Percentiles rank a stretch among this genome's conserved stretches.
These are phyloP conservation scores for Oncorhynchus tshawytscha DNA, from an alignment of 2,113 vertebrate species.

Conservation along the genomic window DNA sequence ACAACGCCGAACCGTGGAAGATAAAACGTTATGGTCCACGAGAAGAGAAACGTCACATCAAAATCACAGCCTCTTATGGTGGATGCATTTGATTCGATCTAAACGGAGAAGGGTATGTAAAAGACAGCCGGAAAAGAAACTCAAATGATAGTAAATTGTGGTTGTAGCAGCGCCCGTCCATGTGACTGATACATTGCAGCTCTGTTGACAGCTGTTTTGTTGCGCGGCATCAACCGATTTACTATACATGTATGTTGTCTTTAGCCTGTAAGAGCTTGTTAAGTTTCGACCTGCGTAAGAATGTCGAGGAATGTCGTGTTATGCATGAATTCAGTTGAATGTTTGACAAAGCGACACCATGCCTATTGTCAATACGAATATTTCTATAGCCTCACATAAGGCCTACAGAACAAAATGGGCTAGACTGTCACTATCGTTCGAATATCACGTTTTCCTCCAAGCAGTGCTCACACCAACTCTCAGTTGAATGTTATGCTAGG, in stretches of 20 bases:
- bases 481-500: neutral
- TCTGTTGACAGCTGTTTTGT: neutral
- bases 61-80: slow-evolving; percentile 56
- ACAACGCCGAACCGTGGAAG: slow-evolving; percentile 21
- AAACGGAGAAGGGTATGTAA: slow-evolving; percentile 61
- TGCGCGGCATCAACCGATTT: neutral
- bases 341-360: neutral
- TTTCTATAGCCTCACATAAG: neutral
- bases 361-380: too few species aligned
- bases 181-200: neutral
- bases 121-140: neutral
- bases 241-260: neutral
- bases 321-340: neutral
- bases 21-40: slow-evolving; percentile 38
- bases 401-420: too few species aligned
- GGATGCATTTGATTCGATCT: slow-evolving; percentile 65
- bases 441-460: neutral
- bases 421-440: neutral
- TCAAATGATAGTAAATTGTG: neutral
- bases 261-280: neutral
- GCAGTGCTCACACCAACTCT: neutral
- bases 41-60: slow-evolving; percentile 26
- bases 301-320: neutral
- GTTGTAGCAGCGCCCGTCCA: neutral
- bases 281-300: neutral